Conservation (phyloP, 2,113 vertebrate genomes). For the Hippocampus mohnikei region DNA sequence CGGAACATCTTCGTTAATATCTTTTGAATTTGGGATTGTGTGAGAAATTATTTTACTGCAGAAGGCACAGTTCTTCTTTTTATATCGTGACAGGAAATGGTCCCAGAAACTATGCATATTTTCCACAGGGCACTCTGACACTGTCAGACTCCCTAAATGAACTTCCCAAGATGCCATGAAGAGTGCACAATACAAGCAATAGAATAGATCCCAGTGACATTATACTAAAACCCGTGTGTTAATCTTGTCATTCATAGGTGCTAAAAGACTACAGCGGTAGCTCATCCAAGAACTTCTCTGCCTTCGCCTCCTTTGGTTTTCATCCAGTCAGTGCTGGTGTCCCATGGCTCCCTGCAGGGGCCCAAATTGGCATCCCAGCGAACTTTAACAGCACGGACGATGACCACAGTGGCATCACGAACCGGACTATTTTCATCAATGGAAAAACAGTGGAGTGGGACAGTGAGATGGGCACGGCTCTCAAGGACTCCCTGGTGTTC, state of each 20-base stretch:
- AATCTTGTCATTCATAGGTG: constrained; percentile 55
- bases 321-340: constrained; percentile 85
- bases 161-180: not conserved
- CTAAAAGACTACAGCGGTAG: constrained; percentile 70
- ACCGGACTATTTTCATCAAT: constrained; percentile 75
- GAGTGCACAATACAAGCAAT: not conserved
- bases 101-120: not conserved
- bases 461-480: constrained; percentile 65
- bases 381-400: constrained; percentile 78
- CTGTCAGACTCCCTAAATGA: not conserved
- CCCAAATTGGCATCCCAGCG: constrained; percentile 82
- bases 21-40: not conserved
- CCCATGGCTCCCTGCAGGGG: constrained; percentile 80
- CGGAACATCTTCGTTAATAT: not conserved
- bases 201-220: not conserved
- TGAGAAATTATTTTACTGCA: not conserved
- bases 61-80: constrained; percentile 1
- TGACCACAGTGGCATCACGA: constrained; percentile 67
- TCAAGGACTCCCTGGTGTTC: constrained; percentile 79
- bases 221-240: not conserved
- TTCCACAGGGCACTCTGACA: not conserved
- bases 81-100: not conserved
- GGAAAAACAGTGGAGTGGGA: constrained; percentile 81
- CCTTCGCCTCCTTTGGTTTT: constrained; percentile 86
- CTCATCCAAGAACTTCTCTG: constrained; percentile 64